phyloP scores from a whole-genome alignment of 2,113 vertebrate species.

The Osmerus mordax region DNA sequence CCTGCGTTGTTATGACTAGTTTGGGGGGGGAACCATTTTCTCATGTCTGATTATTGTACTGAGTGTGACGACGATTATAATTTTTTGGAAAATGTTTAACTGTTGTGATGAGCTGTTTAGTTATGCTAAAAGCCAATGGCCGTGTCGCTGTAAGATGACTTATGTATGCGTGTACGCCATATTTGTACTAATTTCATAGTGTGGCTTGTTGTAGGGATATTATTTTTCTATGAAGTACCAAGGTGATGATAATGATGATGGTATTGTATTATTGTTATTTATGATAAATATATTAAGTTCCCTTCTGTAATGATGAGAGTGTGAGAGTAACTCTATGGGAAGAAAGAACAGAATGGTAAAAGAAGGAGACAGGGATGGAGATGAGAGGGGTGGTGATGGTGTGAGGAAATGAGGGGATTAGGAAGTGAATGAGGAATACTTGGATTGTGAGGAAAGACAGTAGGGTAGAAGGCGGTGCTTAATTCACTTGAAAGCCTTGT shows the following conservation, averaged over 20 bases:
- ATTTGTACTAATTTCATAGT: conserved; percentile 63
- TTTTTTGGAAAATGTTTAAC: conserved; percentile 60
- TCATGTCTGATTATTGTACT: conserved; percentile 70
- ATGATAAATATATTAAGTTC: conserved; percentile 43
- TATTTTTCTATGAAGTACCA: conserved; percentile 60
- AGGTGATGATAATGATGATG: conserved; percentile 46
- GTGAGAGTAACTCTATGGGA: conserved; percentile 15
- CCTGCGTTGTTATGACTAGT: conserved; percentile 64
- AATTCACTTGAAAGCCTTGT: conserved; percentile 59
- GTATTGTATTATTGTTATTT: conserved; percentile 44
- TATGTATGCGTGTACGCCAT: conserved; percentile 43
- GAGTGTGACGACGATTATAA: conserved; percentile 36
- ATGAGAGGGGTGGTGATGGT: conserved; percentile 34
- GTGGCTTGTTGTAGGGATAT: conserved; percentile 69
- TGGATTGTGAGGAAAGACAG: conserved; percentile 2
- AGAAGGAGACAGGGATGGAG: not conserved
- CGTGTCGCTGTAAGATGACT: conserved; percentile 68
- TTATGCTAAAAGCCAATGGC: conserved; percentile 65
- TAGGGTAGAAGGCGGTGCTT: conserved; percentile 27
- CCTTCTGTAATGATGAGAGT: conserved; percentile 32
- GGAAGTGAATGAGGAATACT: conserved; percentile 37
- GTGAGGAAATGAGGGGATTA: conserved; percentile 38
- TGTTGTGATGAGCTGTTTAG: conserved; percentile 67
- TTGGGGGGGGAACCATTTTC: conserved; percentile 53
- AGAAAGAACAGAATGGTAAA: conserved; percentile 4